Base-by-base conservation (phyloP, 1,140 invertebrate species). In the Aphaenogaster rudis region DNA sequence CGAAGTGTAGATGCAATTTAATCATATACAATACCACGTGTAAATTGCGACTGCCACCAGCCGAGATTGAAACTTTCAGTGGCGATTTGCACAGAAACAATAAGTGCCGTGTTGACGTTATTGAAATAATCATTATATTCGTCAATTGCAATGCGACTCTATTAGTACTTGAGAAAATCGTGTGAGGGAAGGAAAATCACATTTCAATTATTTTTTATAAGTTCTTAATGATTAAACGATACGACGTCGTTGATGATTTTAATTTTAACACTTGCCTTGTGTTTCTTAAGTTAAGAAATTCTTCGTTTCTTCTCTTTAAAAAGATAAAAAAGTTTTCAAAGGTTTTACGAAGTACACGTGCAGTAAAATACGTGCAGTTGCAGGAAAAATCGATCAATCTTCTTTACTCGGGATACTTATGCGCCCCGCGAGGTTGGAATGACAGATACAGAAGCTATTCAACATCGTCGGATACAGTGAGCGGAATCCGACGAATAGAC, bases 401-500 rank as follows among this genome's bases (percentile, higher is more conserved):
- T 71, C 39, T 69, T 59, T 45, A 42, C 21, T 36, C 52, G 67
- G 28, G 71, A 48, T 48, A 82, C 52, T 81, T 74, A 21, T 57
- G 28, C 52, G 39, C 15, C 21, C 39, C 33, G 66, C 79, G 28
- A 67, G 42, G 39, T 61, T 48, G 54, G 54, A 72, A 59, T 61
- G 80, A 82, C 80, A 72, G 80, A 74, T 82, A 74, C 80, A 61
- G 54, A 82, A 74, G 39, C 17, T 42, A 59, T 82, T 61, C 54
- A 82, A 74, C 54, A 67, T 87, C 61, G 59, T 85, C 61, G 80
- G 50, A 57, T 84, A 63, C 72, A 59, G 67, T 28, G 85, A 76
- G 63, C n/a, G 48, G 48, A 67, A 61, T 88, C 82, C 42, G 79
- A 42, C 79, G 79, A 81, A 52, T 52, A 59, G 80, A 80, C 87